Conservation (phyloP, 2,888 invertebrate species). For the Acheta domesticus region DNA sequence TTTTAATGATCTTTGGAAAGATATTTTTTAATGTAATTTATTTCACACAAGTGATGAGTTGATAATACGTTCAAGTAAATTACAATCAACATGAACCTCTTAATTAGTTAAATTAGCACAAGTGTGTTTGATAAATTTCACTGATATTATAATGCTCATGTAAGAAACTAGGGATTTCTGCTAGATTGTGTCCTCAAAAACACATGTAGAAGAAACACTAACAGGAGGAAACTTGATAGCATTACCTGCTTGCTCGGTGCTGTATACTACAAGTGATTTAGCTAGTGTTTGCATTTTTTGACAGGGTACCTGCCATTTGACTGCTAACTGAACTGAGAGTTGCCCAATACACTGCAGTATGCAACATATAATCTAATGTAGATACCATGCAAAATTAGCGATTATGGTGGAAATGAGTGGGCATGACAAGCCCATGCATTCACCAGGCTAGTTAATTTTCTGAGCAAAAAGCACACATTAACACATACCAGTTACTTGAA, state of each 20-base stretch:
- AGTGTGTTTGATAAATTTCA: too few species aligned
- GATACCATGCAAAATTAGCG: neutral
- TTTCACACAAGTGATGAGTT: too few species aligned
- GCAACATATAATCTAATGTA: neutral
- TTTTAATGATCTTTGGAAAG: too few species aligned
- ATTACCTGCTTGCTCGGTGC: constrained; percentile 6
- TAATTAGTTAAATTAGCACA: too few species aligned
- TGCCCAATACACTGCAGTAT: neutral
- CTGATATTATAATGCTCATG: too few species aligned
- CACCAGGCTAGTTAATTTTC: neutral
- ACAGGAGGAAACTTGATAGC: neutral
- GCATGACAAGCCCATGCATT: neutral
- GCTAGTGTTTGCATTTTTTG: neutral
- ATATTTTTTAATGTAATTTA: too few species aligned
- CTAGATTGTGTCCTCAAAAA: neutral
- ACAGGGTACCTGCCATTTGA: neutral
- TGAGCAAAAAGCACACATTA: neutral
- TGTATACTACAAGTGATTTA: neutral
- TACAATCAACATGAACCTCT: too few species aligned
- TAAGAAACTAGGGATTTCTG: too few species aligned
- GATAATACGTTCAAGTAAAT: too few species aligned
- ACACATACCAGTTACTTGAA: neutral
- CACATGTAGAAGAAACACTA: neutral
- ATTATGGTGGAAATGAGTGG: too few species aligned
- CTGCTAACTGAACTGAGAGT: neutral